Evolutionary conservation across 2,797 vertebrate genomes (phyloP).

Genomic region (Merluccius polli): DNA sequence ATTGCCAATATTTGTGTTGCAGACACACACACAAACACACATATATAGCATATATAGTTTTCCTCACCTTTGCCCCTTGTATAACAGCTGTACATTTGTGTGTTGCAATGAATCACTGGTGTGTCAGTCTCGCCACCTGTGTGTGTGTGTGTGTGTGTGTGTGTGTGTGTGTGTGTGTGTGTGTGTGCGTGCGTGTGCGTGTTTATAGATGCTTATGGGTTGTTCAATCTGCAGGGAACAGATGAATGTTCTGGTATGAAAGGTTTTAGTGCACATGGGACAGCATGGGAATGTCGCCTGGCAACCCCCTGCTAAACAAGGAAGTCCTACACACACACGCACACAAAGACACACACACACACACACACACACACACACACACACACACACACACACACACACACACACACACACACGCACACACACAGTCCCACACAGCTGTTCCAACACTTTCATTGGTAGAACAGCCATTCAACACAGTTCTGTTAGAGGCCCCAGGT

Average conservation of each 20-base stretch:
- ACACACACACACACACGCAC: constrained; percentile 23
- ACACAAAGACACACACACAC: constrained; percentile 5
- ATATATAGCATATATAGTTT: not conserved
- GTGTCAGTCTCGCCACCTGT: constrained; percentile 6
- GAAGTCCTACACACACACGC: not conserved
- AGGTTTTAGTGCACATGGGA: constrained; percentile 23
- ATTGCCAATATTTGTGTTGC: constrained; percentile 1
- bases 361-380: constrained; percentile 3
- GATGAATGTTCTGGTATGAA: constrained; percentile 54
- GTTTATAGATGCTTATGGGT: constrained; percentile 18
- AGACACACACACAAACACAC: not conserved
- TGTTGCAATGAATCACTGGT: constrained; percentile 25
- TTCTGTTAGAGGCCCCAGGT: constrained; percentile 10
- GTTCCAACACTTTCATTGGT: constrained; percentile 59
- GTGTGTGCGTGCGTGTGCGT: constrained; percentile 23
- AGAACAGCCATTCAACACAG: not conserved
- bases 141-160: constrained; percentile 38
- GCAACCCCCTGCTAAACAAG: constrained; percentile 1
- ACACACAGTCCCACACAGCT: constrained; percentile 41
- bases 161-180: constrained; percentile 17
- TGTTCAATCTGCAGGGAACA: constrained; percentile 41
- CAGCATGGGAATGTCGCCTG: not conserved
- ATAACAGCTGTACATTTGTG: constrained; percentile 35
- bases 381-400: not conserved
- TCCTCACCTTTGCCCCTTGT: constrained; percentile 26